Percentiles rank a stretch among this genome's conserved stretches.
These are phyloP conservation scores for Craseonycteris thonglongyai DNA, from an alignment of 2,113 vertebrate genomes.

Conservation along the genomic window DNA sequence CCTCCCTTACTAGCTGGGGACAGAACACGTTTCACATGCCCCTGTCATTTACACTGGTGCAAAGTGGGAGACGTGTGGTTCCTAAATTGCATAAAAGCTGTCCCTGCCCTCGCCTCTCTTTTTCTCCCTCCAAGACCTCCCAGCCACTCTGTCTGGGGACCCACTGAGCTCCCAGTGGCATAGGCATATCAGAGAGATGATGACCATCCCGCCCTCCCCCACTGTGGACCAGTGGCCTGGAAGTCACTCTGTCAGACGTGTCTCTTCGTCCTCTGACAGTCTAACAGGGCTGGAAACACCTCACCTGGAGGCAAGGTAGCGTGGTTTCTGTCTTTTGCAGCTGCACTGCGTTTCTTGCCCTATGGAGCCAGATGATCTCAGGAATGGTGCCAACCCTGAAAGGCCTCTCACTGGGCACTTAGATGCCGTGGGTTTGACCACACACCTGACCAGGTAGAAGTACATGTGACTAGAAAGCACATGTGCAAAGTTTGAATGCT, in stretches of 20 bases:
- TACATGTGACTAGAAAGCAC: neutral
- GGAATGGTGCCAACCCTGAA: neutral
- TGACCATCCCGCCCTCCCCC: too few relatives aligned
- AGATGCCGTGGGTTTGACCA: neutral
- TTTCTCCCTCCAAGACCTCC: neutral
- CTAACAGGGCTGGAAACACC: neutral
- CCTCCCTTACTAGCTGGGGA: neutral
- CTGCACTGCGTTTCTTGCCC: neutral
- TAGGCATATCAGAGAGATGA: neutral
- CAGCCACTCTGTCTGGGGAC: neutral
- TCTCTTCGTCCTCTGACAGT: neutral
- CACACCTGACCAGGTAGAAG: neutral
- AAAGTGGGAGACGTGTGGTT: neutral
- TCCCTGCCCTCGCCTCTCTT: neutral
- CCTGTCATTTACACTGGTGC: neutral
- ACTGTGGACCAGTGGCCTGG: neutral
- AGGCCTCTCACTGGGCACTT: neutral
- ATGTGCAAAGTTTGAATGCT: neutral
- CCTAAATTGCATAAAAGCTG: neutral
- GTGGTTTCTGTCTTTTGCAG: neutral
- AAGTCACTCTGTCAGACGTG: neutral
- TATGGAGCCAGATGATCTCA: neutral
- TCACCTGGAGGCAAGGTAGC: neutral
- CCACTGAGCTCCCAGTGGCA: neutral
- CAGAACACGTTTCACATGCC: fast-evolving